Conservation (phyloP, 1,140 invertebrate species). For the Drosophila subobscura region DNA sequence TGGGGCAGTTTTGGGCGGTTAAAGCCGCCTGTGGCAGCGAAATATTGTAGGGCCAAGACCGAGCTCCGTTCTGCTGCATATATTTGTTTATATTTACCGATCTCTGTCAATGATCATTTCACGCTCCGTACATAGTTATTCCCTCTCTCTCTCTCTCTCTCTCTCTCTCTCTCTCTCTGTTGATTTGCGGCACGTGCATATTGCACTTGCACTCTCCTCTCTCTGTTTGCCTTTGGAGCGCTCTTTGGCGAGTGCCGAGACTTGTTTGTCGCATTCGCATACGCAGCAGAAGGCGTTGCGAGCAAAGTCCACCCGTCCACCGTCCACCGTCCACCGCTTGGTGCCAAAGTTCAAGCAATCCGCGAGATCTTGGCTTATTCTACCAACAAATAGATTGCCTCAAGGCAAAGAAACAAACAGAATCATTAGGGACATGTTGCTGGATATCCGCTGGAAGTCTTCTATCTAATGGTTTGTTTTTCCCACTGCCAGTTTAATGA, state of each 20-base stretch:
- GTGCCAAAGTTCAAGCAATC: slow-evolving; percentile 27
- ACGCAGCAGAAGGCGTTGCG: slow-evolving; percentile 6
- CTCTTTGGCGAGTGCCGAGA: slow-evolving; percentile 8
- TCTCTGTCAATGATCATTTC: no score
- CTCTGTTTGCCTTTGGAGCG: not conserved
- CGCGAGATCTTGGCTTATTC: slow-evolving; percentile 1
- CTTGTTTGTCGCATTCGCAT: slow-evolving; percentile 31
- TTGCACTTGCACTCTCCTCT: slow-evolving; percentile 28
- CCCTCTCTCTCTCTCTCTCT: no score
- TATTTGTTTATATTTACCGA: no score
- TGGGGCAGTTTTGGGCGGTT: not conserved
- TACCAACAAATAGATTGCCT: not conserved
- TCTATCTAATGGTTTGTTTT: no score
- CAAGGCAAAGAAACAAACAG: no score
- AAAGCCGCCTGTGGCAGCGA: not conserved
- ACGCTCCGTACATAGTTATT: no score
- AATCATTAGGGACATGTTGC: no score
- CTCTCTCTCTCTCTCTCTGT: not conserved
- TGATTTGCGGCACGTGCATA: slow-evolving; percentile 37
- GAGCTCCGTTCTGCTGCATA: no score
- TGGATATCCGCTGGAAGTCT: no score
- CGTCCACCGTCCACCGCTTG: slow-evolving; percentile 12
- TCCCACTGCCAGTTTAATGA: no score
- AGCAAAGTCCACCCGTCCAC: no score
- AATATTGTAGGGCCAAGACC: no score